A percentile compares a stretch with the other conserved stretches of the same genome.
These are phyloP conservation scores for Lithodes maja DNA, from an alignment of 2,888 invertebrate species.

Conservation along the genomic window DNA sequence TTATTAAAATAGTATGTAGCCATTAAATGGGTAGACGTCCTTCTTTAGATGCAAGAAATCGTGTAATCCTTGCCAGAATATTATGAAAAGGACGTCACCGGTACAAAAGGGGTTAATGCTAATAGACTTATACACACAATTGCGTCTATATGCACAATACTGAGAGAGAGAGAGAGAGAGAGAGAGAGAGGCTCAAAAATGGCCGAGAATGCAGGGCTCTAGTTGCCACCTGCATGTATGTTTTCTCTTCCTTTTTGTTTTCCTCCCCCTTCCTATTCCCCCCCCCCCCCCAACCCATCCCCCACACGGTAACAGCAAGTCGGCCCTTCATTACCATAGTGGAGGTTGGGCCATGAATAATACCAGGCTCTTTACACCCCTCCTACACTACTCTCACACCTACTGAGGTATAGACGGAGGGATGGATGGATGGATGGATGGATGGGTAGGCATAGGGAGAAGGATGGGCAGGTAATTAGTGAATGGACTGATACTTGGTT, in stretches of 20 bases:
- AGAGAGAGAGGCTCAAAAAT: no score
- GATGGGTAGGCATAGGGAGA: background rate
- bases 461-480: background rate
- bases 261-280: background rate
- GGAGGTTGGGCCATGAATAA: background rate
- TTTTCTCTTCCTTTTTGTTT: constrained; percentile 15
- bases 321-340: constrained; percentile 3
- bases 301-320: background rate
- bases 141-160: no score
- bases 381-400: background rate
- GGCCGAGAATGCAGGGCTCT: background rate
- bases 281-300: background rate
- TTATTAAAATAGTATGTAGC: no score
- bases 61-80: no score
- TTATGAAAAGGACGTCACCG: no score
- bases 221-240: background rate
- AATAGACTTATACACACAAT: no score
- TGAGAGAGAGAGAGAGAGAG: no score
- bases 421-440: background rate
- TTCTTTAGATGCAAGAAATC: no score
- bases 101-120: no score
- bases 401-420: background rate
- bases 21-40: no score
- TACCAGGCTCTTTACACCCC: constrained; percentile 4
- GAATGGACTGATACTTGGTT: background rate